Percentiles rank a stretch among this genome's conserved stretches.
These are phyloP conservation scores for Cataglyphis cursor DNA, from an alignment of 2,888 invertebrate species.

Conservation along the genomic window DNA sequence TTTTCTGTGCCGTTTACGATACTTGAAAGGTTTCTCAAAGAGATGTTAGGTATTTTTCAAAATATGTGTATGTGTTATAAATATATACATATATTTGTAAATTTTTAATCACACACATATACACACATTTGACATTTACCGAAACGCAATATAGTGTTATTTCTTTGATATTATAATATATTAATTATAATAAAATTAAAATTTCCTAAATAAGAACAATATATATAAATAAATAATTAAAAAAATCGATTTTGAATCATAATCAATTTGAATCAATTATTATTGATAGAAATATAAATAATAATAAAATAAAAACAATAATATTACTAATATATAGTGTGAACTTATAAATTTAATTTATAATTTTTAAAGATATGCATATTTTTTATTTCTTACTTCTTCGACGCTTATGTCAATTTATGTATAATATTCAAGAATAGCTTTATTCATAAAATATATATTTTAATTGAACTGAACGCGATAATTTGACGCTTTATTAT, in stretches of 20 bases:
- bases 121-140: background rate
- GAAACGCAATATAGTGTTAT: background rate
- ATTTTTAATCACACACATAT: background rate
- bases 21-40: conserved; percentile 45
- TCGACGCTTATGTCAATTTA: background rate
- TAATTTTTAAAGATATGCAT: no score
- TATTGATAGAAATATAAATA: background rate
- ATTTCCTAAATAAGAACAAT: background rate
- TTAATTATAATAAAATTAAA: background rate
- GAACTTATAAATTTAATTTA: background rate
- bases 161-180: background rate
- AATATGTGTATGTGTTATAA: background rate
- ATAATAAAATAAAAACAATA: background rate
- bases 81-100: background rate
- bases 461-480: background rate
- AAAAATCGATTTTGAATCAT: background rate
- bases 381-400: background rate
- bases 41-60: conserved; percentile 25
- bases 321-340: background rate
- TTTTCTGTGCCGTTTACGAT: conserved; percentile 51
- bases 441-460: background rate
- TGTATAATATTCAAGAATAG: background rate
- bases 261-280: no score
- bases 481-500: background rate
- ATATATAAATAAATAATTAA: background rate